Evolutionary conservation across 2,888 invertebrate genomes (phyloP).

Genomic region (Epinotia brunnichana): DNA sequence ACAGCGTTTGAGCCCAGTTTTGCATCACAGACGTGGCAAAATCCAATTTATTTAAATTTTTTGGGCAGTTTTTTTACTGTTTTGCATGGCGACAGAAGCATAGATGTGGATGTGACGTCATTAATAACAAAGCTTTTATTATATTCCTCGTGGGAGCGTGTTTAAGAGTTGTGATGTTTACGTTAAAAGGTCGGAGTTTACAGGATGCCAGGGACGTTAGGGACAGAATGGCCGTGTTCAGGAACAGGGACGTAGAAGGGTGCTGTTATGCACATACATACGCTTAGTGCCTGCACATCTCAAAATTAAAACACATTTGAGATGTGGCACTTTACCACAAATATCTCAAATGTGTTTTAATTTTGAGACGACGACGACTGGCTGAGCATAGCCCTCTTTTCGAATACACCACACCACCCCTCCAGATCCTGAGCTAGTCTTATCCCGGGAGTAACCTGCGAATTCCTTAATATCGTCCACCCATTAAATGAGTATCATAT

Average conservation of each 20-base stretch:
- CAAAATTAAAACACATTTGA: too few species aligned
- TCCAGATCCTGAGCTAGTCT: too few species aligned
- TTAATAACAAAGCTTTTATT: constrained; percentile 76
- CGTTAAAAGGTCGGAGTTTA: constrained; percentile 22
- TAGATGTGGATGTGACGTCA: constrained; percentile 56
- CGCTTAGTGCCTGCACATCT: too few species aligned
- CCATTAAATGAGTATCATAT: too few species aligned
- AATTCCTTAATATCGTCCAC: too few species aligned
- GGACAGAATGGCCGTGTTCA: neutral
- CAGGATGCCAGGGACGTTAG: neutral
- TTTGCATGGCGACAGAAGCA: constrained; percentile 72
- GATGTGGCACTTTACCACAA: too few species aligned
- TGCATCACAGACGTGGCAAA: constrained; percentile 74
- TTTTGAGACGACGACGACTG: too few species aligned
- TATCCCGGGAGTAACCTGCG: too few species aligned
- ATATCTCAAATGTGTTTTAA: too few species aligned
- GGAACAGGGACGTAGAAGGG: neutral
- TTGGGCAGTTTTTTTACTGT: constrained; percentile 52
- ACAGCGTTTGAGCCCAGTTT: constrained; percentile 59
- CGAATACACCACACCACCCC: too few species aligned
- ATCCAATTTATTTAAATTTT: constrained; percentile 67
- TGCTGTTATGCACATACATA: too few species aligned
- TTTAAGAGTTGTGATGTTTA: constrained; percentile 38
- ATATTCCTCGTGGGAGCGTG: constrained; percentile 59
- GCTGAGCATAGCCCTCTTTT: too few species aligned